These are phyloP conservation scores for Corapipo altera DNA, from an alignment of 2,113 vertebrate genomes.

Conservation along the genomic window DNA sequence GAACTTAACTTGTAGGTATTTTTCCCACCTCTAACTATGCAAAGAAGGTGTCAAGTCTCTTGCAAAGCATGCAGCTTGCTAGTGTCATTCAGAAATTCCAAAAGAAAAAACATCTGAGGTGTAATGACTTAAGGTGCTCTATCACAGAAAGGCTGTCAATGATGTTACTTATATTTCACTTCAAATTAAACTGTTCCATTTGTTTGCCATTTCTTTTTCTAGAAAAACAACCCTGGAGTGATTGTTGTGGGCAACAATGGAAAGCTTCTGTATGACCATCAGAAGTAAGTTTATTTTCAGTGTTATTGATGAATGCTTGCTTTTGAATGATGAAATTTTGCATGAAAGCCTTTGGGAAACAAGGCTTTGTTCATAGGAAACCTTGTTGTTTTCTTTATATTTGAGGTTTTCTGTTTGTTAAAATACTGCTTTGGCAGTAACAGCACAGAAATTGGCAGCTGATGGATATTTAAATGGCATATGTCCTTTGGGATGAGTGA, in stretches of 20 bases:
- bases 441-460: not conserved
- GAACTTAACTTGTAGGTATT: not conserved
- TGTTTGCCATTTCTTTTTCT: slow-evolving; percentile 31
- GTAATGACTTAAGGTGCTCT: not conserved
- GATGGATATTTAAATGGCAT: not conserved
- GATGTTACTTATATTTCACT: not conserved
- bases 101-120: not conserved
- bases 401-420: not conserved
- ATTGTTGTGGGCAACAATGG: slow-evolving; percentile 93
- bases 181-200: not conserved
- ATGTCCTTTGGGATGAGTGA: not conserved
- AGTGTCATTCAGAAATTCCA: not conserved
- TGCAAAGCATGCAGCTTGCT: not conserved
- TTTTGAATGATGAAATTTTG: not conserved
- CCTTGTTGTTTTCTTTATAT: not conserved
- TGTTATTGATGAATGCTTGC: not conserved
- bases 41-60: not conserved
- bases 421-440: not conserved
- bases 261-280: slow-evolving; percentile 90
- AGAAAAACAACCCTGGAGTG: slow-evolving; percentile 97
- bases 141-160: not conserved
- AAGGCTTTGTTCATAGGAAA: not conserved
- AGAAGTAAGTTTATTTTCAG: slow-evolving; percentile 86
- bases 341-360: not conserved
- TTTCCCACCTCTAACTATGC: not conserved